Conservation (phyloP, 2,888 invertebrate genomes). For the Philhelius pedissequus region DNA sequence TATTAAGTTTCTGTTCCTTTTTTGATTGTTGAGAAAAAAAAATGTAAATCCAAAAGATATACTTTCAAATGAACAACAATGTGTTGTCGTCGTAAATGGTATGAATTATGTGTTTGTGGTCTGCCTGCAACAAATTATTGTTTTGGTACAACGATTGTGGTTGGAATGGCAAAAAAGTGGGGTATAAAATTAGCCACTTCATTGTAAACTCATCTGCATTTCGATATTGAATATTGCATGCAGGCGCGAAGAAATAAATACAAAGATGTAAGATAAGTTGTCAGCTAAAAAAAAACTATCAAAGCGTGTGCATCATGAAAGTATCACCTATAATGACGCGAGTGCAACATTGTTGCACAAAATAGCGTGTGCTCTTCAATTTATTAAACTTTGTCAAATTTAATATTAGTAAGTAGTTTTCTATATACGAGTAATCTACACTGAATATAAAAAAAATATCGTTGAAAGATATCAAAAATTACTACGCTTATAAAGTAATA, state of each 20-base stretch:
- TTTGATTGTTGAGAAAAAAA: constrained; percentile 9
- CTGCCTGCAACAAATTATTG: constrained; percentile 37
- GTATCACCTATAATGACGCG: constrained; percentile 25
- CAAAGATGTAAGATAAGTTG: constrained; percentile 20
- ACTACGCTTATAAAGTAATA: no score
- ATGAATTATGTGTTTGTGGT: constrained; percentile 68
- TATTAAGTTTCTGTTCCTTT: background rate
- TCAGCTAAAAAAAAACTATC: constrained; percentile 44
- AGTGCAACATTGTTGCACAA: constrained; percentile 48
- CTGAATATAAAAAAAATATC: background rate
- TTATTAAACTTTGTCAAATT: background rate
- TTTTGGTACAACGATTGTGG: background rate
- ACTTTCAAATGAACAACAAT: constrained; percentile 54
- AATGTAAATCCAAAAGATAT: constrained; percentile 18
- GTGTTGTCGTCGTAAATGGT: constrained; percentile 61
- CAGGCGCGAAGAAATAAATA: constrained; percentile 32
- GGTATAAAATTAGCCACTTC: background rate
- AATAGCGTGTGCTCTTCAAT: background rate
- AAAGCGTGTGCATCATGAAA: constrained; percentile 44
- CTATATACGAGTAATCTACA: background rate
- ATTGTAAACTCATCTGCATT: constrained; percentile 15
- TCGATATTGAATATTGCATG: constrained; percentile 38
- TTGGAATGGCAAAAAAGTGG: background rate
- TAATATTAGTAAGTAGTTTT: background rate
- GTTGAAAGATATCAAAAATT: no score